These are phyloP conservation scores for Thereva unica DNA, from an alignment of 2,888 invertebrate genomes.

Conservation along the genomic window DNA sequence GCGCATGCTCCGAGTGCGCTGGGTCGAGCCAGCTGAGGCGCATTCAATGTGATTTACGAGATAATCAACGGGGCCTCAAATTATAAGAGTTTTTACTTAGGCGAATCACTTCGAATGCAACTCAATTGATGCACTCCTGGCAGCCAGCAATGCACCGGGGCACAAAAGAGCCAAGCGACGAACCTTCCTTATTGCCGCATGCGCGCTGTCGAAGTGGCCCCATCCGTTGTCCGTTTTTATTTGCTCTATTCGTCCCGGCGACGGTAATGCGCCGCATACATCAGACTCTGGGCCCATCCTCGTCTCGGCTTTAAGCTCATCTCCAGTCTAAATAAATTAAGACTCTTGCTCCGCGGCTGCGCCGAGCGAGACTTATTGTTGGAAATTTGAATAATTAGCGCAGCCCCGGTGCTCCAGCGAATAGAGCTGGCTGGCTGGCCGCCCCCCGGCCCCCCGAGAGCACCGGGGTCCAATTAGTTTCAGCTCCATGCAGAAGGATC, in stretches of 20 bases:
- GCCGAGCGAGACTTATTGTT: constrained; percentile 26
- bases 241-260: constrained; percentile 1
- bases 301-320: constrained; percentile 11
- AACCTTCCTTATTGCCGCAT: constrained; percentile 5
- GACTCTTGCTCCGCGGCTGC: constrained; percentile 17
- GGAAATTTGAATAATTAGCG: constrained; percentile 32
- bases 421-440: not conserved
- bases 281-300: not conserved
- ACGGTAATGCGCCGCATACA: not conserved
- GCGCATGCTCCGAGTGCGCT: not conserved
- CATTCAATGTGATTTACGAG: constrained; percentile 37
- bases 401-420: not conserved
- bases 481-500: constrained; percentile 25
- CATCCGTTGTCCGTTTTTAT: not conserved
- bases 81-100: constrained; percentile 15
- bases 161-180: constrained; percentile 29
- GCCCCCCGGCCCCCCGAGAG: not conserved
- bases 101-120: too few species aligned
- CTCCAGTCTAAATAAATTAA: constrained; percentile 31
- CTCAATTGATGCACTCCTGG: not conserved
- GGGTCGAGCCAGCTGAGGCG: constrained; percentile 29
- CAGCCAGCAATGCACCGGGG: not conserved
- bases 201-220: not conserved
- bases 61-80: constrained; percentile 30
- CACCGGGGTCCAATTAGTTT: constrained; percentile 21